Percentiles rank a stretch among this genome's conserved stretches.
Conservation (phyloP, 2,797 vertebrate species). For the Acipenser transmontanus region DNA sequence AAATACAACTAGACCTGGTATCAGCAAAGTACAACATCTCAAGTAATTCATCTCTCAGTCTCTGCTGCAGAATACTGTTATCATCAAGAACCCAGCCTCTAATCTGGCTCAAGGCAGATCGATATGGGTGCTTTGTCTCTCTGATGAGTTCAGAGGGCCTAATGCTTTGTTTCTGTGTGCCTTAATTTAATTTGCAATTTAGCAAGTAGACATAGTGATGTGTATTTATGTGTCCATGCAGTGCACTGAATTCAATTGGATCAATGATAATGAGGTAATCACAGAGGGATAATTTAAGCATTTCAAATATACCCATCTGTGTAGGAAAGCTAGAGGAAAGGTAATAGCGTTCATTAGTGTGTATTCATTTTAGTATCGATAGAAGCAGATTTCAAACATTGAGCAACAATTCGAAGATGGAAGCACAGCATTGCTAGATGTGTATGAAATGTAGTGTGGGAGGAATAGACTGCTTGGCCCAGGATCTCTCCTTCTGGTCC, state of each 20-base stretch:
- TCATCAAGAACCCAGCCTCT: not conserved
- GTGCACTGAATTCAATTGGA: constrained; percentile 16
- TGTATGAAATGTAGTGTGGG: no score
- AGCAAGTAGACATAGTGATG: constrained; percentile 7
- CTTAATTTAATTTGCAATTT: constrained; percentile 14
- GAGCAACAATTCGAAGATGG: no score
- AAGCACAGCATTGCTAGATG: no score
- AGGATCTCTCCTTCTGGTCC: no score
- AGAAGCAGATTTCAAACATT: no score
- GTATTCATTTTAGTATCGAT: no score
- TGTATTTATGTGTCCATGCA: constrained; percentile 13
- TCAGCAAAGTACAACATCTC: not conserved
- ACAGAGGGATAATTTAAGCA: constrained; percentile 12
- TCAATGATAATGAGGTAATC: constrained; percentile 23
- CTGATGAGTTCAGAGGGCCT: not conserved
- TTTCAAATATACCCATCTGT: not conserved
- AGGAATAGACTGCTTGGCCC: no score
- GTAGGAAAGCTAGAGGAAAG: not conserved
- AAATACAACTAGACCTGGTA: not conserved
- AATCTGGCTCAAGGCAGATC: not conserved
- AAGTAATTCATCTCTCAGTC: not conserved
- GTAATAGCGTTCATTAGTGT: not conserved
- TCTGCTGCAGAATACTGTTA: constrained; percentile 6
- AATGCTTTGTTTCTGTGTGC: not conserved
- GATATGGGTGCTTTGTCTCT: constrained; percentile 8